phyloP scores from a whole-genome alignment of 2,113 vertebrate genomes.

The Heliornis fulica region DNA sequence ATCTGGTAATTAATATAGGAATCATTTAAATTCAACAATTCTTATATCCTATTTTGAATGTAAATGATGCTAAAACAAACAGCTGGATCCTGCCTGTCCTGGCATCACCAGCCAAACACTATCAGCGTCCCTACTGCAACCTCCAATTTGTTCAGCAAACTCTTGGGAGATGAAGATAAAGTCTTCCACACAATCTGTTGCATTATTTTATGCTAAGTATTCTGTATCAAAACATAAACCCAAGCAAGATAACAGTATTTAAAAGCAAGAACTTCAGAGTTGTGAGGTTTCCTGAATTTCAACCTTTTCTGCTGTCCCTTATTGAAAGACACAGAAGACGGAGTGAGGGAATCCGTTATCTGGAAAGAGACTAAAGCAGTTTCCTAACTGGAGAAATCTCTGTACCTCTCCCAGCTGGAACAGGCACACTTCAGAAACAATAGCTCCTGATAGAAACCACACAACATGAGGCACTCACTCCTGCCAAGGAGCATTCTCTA shows the following conservation, averaged over 20 bases:
- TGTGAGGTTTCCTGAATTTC: background rate
- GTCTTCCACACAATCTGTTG: background rate
- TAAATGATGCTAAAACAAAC: background rate
- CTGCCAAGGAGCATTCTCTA: background rate
- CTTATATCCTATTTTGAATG: background rate
- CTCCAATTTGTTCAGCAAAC: background rate
- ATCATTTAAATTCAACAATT: background rate
- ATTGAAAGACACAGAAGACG: background rate
- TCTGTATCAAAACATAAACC: background rate
- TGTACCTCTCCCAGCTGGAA: background rate
- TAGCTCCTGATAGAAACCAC: background rate
- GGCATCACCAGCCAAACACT: background rate
- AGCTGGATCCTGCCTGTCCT: background rate
- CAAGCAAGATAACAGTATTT: background rate
- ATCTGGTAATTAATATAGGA: background rate
- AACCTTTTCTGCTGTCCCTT: background rate
- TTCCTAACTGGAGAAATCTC: background rate
- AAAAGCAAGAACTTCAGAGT: background rate
- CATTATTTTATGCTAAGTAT: background rate
- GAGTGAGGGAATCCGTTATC: background rate
- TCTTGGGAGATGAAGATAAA: background rate
- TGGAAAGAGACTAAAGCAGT: background rate
- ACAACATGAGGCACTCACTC: background rate
- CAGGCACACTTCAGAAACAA: background rate
- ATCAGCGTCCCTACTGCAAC: background rate